These are phyloP conservation scores for Dasypus novemcinctus DNA, from an alignment of 2,113 vertebrate genomes.

Conservation along the genomic window DNA sequence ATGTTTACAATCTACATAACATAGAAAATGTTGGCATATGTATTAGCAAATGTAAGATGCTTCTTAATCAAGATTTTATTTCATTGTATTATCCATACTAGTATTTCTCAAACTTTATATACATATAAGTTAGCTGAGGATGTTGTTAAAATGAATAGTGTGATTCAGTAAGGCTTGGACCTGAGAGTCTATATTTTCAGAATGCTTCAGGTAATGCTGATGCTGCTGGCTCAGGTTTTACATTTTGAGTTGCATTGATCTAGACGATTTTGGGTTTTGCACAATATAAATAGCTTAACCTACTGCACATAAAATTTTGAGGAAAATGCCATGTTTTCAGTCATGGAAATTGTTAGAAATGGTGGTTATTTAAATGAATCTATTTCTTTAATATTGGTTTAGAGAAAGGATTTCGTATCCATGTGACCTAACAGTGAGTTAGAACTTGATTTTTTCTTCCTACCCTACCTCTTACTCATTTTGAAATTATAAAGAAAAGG, in stretches of 20 bases:
- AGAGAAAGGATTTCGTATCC: neutral
- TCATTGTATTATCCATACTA: neutral
- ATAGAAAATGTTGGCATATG: neutral
- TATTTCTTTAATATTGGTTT: neutral
- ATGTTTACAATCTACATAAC: neutral
- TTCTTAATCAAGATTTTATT: neutral
- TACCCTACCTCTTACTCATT: neutral
- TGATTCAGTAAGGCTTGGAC: neutral
- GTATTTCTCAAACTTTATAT: neutral
- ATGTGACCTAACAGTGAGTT: neutral
- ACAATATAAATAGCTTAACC: neutral
- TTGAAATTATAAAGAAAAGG: neutral
- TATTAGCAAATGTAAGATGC: neutral
- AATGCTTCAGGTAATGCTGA: neutral
- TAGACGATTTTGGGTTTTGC: neutral
- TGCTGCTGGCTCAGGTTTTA: neutral
- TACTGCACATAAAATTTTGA: neutral
- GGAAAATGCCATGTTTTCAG: neutral
- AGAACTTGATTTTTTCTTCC: neutral
- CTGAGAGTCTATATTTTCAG: neutral
- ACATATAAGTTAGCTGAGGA: neutral
- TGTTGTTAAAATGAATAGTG: neutral
- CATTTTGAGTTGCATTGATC: neutral
- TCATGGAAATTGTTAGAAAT: neutral
- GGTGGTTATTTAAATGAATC: neutral